phyloP scores from a whole-genome alignment of 1,140 invertebrate species.

The Ganaspis sp. region DNA sequence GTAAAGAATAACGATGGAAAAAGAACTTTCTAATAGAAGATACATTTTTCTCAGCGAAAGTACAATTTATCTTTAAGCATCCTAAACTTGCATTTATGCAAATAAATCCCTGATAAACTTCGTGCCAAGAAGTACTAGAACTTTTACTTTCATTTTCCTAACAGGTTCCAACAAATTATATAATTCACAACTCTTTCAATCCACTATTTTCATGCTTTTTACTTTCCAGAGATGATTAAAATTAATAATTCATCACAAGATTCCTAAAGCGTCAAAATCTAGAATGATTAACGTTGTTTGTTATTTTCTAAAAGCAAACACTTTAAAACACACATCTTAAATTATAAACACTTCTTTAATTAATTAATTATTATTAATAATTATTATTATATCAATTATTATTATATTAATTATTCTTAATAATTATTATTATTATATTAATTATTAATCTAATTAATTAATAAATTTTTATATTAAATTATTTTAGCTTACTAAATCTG shows the following conservation, averaged over 20 bases:
- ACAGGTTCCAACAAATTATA: conserved; percentile 1
- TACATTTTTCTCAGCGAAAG: conserved; percentile 21
- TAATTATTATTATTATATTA: too few relatives aligned
- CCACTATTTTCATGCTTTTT: neutral
- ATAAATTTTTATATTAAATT: too few relatives aligned
- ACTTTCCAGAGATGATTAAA: neutral
- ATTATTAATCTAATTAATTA: too few relatives aligned
- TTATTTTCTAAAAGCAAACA: neutral
- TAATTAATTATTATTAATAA: too few relatives aligned
- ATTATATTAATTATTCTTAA: too few relatives aligned
- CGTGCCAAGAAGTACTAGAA: neutral
- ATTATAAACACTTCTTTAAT: too few relatives aligned
- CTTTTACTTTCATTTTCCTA: conserved; percentile 20
- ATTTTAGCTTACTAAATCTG: too few relatives aligned
- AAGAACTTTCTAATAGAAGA: conserved; percentile 19
- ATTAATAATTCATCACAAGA: neutral
- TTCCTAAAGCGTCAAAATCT: neutral
- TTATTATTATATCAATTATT: too few relatives aligned
- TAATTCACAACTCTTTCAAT: neutral
- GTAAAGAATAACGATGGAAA: neutral
- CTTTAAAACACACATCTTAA: too few relatives aligned
- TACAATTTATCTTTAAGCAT: neutral
- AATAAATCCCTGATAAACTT: conserved; percentile 17
- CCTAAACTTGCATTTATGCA: neutral
- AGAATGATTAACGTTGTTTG: too few relatives aligned